Conservation (phyloP, 2,888 invertebrate species). For the Tetranychus piercei region DNA sequence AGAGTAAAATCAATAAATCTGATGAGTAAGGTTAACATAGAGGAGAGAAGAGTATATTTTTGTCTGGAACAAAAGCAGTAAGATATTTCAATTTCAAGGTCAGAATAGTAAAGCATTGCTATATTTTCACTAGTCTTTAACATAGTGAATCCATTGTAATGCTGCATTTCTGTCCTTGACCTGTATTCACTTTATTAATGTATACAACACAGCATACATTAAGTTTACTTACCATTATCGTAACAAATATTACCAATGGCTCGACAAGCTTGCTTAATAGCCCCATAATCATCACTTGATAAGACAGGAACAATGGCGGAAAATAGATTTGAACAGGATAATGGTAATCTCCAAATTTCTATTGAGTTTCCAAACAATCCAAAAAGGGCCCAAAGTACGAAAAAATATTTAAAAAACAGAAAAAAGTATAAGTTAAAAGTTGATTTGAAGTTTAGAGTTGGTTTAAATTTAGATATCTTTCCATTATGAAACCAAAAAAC, state of each 20-base stretch:
- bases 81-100: too few relatives aligned
- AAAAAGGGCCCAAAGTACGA: too few relatives aligned
- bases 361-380: too few relatives aligned
- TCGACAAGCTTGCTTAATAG: conserved; percentile 54
- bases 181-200: not conserved
- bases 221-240: conserved; percentile 47
- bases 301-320: not conserved
- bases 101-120: too few relatives aligned
- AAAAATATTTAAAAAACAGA: too few relatives aligned
- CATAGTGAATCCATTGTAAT: too few relatives aligned
- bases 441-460: not conserved
- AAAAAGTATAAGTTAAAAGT: too few relatives aligned
- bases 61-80: too few relatives aligned
- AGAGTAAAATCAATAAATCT: too few relatives aligned
- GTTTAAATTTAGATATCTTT: not conserved
- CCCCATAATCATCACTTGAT: conserved; percentile 25
- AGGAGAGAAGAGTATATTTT: too few relatives aligned
- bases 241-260: conserved; percentile 74
- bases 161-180: not conserved
- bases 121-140: too few relatives aligned
- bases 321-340: not conserved
- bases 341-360: not conserved
- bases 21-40: too few relatives aligned
- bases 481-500: not conserved
- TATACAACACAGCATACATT: not conserved